phyloP scores from a whole-genome alignment of 1,140 invertebrate genomes.

The Euwallacea fornicatus region DNA sequence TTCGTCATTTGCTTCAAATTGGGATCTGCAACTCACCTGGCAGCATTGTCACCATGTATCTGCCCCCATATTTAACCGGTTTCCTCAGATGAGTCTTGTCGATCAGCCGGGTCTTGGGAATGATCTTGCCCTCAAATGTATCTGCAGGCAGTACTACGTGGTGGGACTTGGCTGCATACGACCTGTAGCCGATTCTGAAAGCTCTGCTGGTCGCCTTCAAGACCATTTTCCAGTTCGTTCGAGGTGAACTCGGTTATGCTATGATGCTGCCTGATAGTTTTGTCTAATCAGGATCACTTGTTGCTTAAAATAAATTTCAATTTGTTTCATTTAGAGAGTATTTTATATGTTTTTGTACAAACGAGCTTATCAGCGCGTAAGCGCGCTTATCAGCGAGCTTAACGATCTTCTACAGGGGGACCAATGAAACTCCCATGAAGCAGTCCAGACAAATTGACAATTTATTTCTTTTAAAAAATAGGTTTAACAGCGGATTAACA shows the following conservation, averaged over 20 bases:
- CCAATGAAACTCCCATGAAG: slow-evolving; percentile 7
- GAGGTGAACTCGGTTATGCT: background rate
- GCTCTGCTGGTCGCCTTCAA: slow-evolving; percentile 13
- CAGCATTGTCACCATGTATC: slow-evolving; percentile 61
- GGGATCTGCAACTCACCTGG: slow-evolving; percentile 52
- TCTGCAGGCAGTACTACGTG: slow-evolving; percentile 30
- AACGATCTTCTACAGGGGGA: background rate
- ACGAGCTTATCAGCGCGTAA: background rate
- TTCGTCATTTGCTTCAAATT: background rate
- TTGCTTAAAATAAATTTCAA: slow-evolving; percentile 4
- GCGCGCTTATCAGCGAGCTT: background rate
- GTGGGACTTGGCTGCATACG: slow-evolving; percentile 7
- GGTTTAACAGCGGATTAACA: slow-evolving; percentile 2
- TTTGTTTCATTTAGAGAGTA: background rate
- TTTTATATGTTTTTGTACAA: background rate
- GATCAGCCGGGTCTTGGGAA: slow-evolving; percentile 8
- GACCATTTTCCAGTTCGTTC: slow-evolving; percentile 13
- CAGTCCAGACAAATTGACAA: slow-evolving; percentile 32
- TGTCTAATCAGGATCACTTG: background rate
- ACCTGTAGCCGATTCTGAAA: background rate
- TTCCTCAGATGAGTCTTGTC: background rate
- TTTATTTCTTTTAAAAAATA: slow-evolving; percentile 26
- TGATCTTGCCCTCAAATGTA: slow-evolving; percentile 25
- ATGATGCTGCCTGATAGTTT: background rate
- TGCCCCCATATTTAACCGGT: slow-evolving; percentile 58